Evolutionary conservation across 2,113 vertebrate genomes (phyloP).

Genomic region (Phaethornis superciliosus): DNA sequence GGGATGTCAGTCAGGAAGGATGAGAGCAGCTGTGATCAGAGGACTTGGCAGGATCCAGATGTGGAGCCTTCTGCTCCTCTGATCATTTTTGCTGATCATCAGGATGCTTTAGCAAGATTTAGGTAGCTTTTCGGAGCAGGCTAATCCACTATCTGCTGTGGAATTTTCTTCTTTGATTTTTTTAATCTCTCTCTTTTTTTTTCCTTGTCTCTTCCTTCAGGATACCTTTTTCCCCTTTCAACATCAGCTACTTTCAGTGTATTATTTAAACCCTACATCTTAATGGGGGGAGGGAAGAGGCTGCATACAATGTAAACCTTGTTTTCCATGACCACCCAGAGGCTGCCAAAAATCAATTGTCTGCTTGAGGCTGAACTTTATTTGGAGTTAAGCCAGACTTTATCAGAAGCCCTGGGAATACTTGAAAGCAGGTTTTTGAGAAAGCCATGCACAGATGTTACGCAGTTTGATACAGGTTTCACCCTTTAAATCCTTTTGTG

Average conservation of each 20-base stretch:
- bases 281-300: neutral
- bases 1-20: neutral
- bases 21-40: neutral
- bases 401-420: neutral
- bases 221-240: neutral
- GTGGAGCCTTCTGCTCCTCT: neutral
- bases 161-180: neutral
- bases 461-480: neutral
- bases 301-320: neutral
- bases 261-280: neutral
- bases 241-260: neutral
- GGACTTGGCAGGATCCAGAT: rapidly evolving
- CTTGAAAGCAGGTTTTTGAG: neutral
- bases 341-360: neutral
- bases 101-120: neutral
- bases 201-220: neutral
- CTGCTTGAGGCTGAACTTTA: neutral
- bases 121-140: neutral
- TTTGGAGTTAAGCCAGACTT: neutral
- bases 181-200: neutral
- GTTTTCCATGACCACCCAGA: neutral
- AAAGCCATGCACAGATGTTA: neutral
- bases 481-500: neutral
- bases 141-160: neutral
- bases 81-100: neutral